These are phyloP conservation scores for Sinopyrophorus schimmeli DNA, from an alignment of 2,888 invertebrate genomes.

Conservation along the genomic window DNA sequence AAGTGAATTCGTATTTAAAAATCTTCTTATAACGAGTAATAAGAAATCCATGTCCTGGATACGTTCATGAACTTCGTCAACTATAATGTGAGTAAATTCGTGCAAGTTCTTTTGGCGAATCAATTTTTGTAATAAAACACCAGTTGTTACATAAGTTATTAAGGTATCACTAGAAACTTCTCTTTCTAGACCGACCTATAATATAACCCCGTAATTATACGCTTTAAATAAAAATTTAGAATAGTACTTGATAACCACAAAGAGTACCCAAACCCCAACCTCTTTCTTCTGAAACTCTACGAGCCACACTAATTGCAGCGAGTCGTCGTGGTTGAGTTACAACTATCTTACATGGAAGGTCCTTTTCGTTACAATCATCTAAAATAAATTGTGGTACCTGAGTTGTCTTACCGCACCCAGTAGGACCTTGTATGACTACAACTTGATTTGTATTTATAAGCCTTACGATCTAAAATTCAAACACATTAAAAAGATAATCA, in stretches of 20 bases:
- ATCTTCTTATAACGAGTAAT: constrained; percentile 77
- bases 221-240: constrained; percentile 14
- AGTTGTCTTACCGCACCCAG: constrained; percentile 94
- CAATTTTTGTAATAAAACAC: constrained; percentile 78
- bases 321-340: constrained; percentile 94
- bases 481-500: constrained; percentile 5
- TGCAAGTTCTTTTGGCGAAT: constrained; percentile 71
- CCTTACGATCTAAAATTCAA: constrained; percentile 23
- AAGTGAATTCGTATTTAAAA: constrained; percentile 69
- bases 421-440: constrained; percentile 86
- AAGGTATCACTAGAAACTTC: constrained; percentile 69
- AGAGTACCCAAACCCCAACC: constrained; percentile 80
- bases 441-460: constrained; percentile 53
- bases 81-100: constrained; percentile 83
- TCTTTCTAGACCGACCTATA: constrained; percentile 71
- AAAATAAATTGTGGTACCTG: constrained; percentile 92
- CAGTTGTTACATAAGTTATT: constrained; percentile 86
- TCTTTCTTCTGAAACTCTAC: constrained; percentile 80
- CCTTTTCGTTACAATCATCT: constrained; percentile 69
- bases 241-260: constrained; percentile 83
- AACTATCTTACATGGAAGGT: constrained; percentile 77
- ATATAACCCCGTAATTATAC: constrained; percentile 18
- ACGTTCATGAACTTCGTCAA: constrained; percentile 94
- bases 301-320: constrained; percentile 88
- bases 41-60: constrained; percentile 92